Base-by-base conservation (phyloP, 2,888 invertebrate genomes). In the Camponotus fellah region DNA sequence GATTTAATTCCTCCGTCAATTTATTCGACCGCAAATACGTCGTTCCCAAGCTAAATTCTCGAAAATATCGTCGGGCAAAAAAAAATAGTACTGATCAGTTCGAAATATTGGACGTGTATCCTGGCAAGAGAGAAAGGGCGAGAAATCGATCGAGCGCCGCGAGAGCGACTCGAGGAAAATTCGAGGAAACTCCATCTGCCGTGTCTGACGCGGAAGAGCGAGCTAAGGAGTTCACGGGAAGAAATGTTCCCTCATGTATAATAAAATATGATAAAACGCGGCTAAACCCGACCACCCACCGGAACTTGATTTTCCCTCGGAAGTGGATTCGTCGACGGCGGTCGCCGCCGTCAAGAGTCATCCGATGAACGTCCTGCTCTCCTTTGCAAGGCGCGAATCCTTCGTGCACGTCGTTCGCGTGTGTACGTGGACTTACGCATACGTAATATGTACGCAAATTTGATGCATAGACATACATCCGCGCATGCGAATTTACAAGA, bases 181-280 rank as follows among this genome's bases (percentile, higher is more conserved):
- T 84, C 85, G 85, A n/a, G 17, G 71, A 83, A 83, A 82, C 77
- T 86, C 82, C 65, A 77, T 89, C 89, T 66, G 14, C 26, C 77
- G 53, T 26, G 76, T 58, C 76, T 74, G 62, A 62, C 72, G 43
- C 43, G 72, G n/a, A 34, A 32, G 53, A 81, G 66, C 83, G 76
- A 69, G 77, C 74, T 60, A 79, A 85, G 80, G 37, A 81, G 68
- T 68, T 62, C 68, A 65, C 26, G 40, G 46, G 82, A 69, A 81
- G 89, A 80, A 85, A 84, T 85, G 85, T 82, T 87, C 90, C 89
- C 89, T 91, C 89, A 90, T 92, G 92, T 92, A 91, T 92, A 92
- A 92, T 92, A 92, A 92, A 92, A 92, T 92, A 92, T 92, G 92
- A 92, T 92, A 91, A 92, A 92, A 91, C 89, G 87, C 88, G 82